Evolutionary conservation across 92 coral and sea anemone genomes (phyloP).

Genomic region (Parazoanthus swiftii): DNA sequence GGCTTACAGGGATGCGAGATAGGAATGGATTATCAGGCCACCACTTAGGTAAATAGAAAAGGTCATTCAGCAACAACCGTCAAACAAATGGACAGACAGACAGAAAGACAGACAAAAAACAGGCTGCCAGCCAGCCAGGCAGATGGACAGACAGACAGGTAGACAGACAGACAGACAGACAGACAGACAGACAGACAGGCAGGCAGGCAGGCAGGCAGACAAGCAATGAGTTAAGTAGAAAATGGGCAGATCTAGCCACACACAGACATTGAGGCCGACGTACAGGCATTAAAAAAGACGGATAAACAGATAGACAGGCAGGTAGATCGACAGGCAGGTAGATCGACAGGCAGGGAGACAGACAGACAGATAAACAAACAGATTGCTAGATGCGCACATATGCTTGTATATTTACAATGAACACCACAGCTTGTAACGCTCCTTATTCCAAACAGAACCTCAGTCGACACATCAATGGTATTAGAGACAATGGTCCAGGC

Average conservation of each 20-base stretch:
- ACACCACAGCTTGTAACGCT: too few relatives aligned
- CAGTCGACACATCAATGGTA: constrained; percentile 64
- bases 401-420: too few relatives aligned
- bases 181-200: neutral
- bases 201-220: neutral
- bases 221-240: neutral
- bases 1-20: neutral
- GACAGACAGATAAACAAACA: neutral
- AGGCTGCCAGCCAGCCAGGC: neutral
- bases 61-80: neutral
- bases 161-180: neutral
- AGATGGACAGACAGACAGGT: neutral
- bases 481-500: constrained; percentile 80
- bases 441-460: constrained; percentile 58
- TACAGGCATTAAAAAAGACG: neutral
- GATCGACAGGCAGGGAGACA: neutral
- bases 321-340: neutral
- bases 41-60: neutral
- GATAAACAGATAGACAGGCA: neutral
- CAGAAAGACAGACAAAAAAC: neutral
- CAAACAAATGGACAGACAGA: neutral
- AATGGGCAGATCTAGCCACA: neutral
- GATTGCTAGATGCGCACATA: neutral
- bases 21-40: neutral
- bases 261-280: neutral